Conservation (phyloP, 92 coral and sea anemone species). For the Porites lobata region DNA sequence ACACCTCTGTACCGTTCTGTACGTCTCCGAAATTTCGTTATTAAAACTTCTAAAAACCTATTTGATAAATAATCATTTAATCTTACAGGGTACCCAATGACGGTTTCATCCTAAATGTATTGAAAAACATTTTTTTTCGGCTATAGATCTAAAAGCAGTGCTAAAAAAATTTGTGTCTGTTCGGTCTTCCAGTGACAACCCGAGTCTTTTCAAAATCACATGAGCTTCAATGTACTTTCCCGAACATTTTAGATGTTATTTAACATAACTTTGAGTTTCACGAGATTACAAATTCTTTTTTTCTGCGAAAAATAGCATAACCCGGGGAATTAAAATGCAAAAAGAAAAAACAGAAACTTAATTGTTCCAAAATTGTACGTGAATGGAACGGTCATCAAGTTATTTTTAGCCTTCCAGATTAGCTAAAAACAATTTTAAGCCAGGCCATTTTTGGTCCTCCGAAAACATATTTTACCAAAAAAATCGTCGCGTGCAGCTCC, state of each 20-base stretch:
- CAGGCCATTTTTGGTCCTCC: too few species aligned
- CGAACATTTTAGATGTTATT: background rate
- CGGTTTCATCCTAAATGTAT: background rate
- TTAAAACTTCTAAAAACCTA: slow-evolving; percentile 11
- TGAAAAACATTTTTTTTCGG: background rate
- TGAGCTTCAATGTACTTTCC: background rate
- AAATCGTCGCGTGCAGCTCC: too few species aligned
- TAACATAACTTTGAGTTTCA: background rate
- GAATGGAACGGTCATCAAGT: slow-evolving; percentile 11
- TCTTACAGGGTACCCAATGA: background rate
- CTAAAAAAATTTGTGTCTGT: too few species aligned
- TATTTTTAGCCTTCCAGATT: slow-evolving; percentile 4
- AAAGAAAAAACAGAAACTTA: slow-evolving; percentile 9
- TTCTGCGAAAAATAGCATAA: background rate
- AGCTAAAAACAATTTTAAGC: background rate
- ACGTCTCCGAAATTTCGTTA: background rate
- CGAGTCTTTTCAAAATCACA: too few species aligned
- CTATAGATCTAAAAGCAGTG: slow-evolving; percentile 1
- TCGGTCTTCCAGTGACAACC: too few species aligned
- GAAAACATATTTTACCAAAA: too few species aligned
- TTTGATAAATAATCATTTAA: slow-evolving; percentile 3
- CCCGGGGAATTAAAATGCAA: slow-evolving; percentile 10
- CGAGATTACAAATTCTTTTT: background rate
- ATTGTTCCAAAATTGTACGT: background rate
- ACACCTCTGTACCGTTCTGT: background rate